Evolutionary conservation across 2,113 vertebrate genomes (phyloP).

Genomic region (Psilopogon haemacephalus): DNA sequence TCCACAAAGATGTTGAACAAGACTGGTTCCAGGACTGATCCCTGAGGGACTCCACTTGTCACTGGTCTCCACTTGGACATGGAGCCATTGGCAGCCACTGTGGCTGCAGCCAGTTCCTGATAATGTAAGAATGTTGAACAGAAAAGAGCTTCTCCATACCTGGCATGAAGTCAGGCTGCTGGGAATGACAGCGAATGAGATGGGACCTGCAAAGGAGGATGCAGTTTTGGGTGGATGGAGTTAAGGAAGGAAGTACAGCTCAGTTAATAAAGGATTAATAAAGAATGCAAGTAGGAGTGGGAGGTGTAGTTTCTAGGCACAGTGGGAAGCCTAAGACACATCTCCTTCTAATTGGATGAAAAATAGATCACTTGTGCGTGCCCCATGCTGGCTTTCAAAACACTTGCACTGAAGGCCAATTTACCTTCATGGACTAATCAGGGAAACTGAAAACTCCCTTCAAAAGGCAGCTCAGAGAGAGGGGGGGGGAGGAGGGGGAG

Average conservation of each 20-base stretch:
- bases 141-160: background rate
- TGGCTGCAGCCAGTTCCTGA: too few species aligned
- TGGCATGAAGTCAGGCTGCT: background rate
- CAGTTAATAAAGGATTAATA: conserved; percentile 34
- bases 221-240: background rate
- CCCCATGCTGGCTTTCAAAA: conserved; percentile 35
- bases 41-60: too few species aligned
- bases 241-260: conserved; percentile 9
- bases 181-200: background rate
- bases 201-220: background rate
- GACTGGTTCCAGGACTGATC: too few species aligned
- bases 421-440: conserved; percentile 37
- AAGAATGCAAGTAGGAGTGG: background rate
- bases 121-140: background rate
- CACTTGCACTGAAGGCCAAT: conserved; percentile 6
- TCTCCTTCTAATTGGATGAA: conserved; percentile 52
- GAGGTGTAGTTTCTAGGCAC: conserved; percentile 2
- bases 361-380: conserved; percentile 4
- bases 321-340: background rate
- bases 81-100: too few species aligned
- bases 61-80: too few species aligned
- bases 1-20: too few species aligned
- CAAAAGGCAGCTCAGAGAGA: background rate
- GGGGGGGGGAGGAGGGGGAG: background rate
- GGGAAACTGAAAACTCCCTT: background rate